Conservation (phyloP, 2,113 vertebrate species). For the Apaloderma vittatum region DNA sequence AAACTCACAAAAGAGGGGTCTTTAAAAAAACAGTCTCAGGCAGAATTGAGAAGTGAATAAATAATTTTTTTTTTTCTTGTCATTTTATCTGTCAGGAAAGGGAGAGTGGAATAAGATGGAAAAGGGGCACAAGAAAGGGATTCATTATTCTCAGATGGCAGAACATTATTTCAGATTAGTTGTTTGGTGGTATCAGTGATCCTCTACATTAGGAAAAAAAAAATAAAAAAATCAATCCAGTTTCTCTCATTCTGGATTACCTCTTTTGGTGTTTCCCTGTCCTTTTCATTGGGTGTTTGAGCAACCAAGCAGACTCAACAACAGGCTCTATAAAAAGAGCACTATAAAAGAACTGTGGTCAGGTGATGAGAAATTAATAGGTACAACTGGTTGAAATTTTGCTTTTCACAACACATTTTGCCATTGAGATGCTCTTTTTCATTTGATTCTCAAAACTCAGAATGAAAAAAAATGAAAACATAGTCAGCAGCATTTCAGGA, state of each 20-base stretch:
- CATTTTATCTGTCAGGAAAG: not conserved
- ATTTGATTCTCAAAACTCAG: not conserved
- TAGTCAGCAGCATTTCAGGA: not conserved
- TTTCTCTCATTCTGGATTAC: not conserved
- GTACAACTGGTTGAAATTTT: not conserved
- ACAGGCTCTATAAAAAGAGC: not conserved
- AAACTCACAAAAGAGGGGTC: conserved; percentile 45
- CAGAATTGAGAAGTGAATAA: conserved; percentile 39
- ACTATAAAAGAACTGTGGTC: not conserved
- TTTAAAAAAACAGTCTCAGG: conserved; percentile 18
- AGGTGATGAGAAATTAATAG: not conserved
- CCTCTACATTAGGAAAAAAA: not conserved
- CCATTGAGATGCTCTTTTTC: not conserved
- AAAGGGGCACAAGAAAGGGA: not conserved
- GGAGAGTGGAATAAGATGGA: not conserved
- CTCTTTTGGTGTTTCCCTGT: not conserved
- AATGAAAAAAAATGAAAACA: not conserved
- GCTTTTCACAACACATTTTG: not conserved
- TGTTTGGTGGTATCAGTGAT: not conserved
- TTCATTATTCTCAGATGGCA: not conserved
- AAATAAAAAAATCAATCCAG: not conserved
- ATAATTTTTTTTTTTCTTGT: not conserved
- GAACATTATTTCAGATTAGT: not conserved
- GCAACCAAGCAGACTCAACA: not conserved
- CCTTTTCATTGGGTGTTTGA: not conserved